Evolutionary conservation across 2,888 invertebrate genomes (phyloP).

Genomic region (Leuctra nigra): DNA sequence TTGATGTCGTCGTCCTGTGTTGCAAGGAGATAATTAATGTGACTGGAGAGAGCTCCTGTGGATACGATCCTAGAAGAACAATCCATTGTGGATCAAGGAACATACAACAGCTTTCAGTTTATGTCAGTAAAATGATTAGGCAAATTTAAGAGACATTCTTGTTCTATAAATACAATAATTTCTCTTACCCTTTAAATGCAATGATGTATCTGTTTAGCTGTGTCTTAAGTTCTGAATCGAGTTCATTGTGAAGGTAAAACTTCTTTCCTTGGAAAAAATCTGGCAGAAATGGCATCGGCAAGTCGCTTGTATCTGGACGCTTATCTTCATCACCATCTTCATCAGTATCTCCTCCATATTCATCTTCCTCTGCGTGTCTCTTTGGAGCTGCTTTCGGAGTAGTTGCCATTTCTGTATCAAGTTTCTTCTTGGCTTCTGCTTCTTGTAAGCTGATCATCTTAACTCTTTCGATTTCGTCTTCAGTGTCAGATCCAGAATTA

Average conservation of each 20-base stretch:
- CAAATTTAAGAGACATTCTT: not conserved
- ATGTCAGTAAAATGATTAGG: not conserved
- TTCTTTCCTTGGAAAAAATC: conserved; percentile 44
- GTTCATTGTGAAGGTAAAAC: conserved; percentile 44
- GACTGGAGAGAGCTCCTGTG: too few relatives aligned
- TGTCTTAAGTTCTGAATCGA: conserved; percentile 37
- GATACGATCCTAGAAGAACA: too few relatives aligned
- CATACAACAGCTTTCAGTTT: too few relatives aligned
- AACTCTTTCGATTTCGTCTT: conserved; percentile 52
- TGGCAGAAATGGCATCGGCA: conserved; percentile 38
- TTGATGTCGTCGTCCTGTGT: conserved; percentile 33
- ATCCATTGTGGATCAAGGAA: too few relatives aligned
- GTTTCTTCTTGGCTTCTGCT: conserved; percentile 27
- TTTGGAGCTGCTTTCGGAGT: not conserved
- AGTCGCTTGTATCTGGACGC: conserved; percentile 16
- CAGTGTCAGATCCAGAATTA: conserved; percentile 51
- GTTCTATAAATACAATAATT: conserved; percentile 16
- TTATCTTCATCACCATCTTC: conserved; percentile 35
- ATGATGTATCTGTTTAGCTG: conserved; percentile 46
- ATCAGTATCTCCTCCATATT: conserved; percentile 37
- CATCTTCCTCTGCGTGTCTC: conserved; percentile 15
- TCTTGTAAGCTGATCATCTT: not conserved
- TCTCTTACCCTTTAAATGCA: conserved; percentile 52
- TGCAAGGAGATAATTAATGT: conserved; percentile 26
- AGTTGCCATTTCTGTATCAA: conserved; percentile 16